These are phyloP conservation scores for Palythoa grandis DNA, from an alignment of 92 coral and sea anemone species.

Conservation along the genomic window DNA sequence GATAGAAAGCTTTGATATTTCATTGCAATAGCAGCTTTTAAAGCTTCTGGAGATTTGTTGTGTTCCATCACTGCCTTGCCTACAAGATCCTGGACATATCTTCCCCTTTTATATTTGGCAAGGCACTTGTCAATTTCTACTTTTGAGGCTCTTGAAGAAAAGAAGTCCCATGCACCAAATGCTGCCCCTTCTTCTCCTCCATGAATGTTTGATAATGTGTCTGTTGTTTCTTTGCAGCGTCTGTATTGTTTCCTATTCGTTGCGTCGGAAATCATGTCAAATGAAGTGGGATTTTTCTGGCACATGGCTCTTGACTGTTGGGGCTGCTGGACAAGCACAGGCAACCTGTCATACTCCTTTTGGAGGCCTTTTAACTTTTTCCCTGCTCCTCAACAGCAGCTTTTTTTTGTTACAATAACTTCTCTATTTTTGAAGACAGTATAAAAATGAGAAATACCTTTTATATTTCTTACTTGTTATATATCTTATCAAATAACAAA, in stretches of 20 bases:
- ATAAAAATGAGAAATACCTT: too few species aligned
- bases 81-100: slow-evolving; percentile 65
- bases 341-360: neutral
- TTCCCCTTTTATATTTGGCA: slow-evolving; percentile 60
- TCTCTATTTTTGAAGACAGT: neutral
- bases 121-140: slow-evolving; percentile 53
- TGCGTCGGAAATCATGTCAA: neutral
- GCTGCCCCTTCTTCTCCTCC: slow-evolving; percentile 67
- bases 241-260: slow-evolving; percentile 11
- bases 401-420: neutral
- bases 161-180: slow-evolving; percentile 74
- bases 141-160: slow-evolving; percentile 51
- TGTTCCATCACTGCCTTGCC: slow-evolving; percentile 57
- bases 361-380: neutral
- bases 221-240: slow-evolving; percentile 6
- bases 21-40: slow-evolving; percentile 30
- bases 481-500: neutral
- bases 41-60: slow-evolving; percentile 61
- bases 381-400: neutral
- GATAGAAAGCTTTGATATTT: slow-evolving; percentile 61
- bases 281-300: neutral
- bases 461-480: too few species aligned
- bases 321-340: neutral
- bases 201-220: slow-evolving; percentile 51
- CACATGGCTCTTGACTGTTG: slow-evolving; percentile 7